Evolutionary conservation across 1,140 invertebrate species (phyloP).

Genomic region (Atta colombica): DNA sequence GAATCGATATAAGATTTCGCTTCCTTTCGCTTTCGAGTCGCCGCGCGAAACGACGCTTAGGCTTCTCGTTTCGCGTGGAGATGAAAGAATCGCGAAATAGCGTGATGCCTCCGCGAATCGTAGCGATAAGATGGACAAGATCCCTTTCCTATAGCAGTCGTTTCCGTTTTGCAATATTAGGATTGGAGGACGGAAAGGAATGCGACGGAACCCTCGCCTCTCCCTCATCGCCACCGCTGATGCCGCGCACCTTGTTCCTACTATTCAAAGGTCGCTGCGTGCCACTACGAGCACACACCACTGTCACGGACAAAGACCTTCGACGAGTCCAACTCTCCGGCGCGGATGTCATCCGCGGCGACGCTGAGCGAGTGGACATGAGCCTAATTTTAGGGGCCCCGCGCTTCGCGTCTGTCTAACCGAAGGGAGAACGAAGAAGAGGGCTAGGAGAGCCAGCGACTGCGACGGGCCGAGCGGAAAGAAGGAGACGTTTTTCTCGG

Average conservation of each 20-base stretch:
- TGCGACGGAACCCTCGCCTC: background rate
- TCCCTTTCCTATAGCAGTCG: background rate
- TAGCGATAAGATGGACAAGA: background rate
- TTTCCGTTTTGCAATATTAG: background rate
- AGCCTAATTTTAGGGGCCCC: constrained; percentile 64
- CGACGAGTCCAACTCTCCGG: constrained; percentile 67
- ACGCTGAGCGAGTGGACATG: constrained; percentile 61
- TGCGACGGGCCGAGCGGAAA: constrained; percentile 19
- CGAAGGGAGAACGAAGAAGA: constrained; percentile 19
- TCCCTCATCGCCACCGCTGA: background rate
- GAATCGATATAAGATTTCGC: constrained; percentile 31
- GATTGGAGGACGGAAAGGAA: background rate
- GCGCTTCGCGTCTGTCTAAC: constrained; percentile 4
- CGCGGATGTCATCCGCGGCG: constrained; percentile 68
- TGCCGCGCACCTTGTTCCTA: constrained; percentile 23
- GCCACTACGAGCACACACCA: constrained; percentile 30
- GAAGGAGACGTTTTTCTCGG: constrained; percentile 32
- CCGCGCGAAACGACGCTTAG: background rate
- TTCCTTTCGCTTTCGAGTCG: constrained; percentile 9
- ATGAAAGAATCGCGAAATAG: background rate
- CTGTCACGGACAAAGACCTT: constrained; percentile 66
- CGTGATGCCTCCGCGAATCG: background rate
- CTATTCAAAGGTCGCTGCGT: constrained; percentile 54
- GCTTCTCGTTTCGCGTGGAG: background rate
- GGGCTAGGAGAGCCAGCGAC: background rate